Evolutionary conservation across 2,113 vertebrate species (phyloP).

Genomic region (Charina bottae): DNA sequence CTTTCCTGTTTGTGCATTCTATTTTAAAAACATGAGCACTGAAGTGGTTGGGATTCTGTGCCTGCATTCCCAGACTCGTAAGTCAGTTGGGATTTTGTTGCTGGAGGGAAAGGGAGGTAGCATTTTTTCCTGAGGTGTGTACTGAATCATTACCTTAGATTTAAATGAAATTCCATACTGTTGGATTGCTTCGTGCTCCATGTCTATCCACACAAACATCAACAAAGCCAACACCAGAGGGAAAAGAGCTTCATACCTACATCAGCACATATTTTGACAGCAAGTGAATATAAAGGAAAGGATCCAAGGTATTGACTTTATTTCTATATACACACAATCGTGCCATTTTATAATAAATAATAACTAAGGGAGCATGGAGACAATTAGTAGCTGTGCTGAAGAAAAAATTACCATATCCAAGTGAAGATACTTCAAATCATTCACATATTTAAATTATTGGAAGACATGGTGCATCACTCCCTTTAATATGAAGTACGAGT

Average conservation of each 20-base stretch:
- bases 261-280: constrained; percentile 24
- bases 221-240: constrained; percentile 86
- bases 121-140: background rate
- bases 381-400: background rate
- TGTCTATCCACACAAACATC: constrained; percentile 92
- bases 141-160: constrained; percentile 80
- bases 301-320: background rate
- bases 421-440: background rate
- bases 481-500: background rate
- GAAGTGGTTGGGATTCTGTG: background rate
- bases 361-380: background rate
- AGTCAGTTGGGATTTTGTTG: background rate
- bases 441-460: background rate
- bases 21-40: background rate
- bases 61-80: background rate
- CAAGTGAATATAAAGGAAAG: background rate
- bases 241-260: constrained; percentile 93
- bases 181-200: constrained; percentile 87
- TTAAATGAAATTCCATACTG: constrained; percentile 74
- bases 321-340: background rate
- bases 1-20: background rate
- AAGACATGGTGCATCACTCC: background rate
- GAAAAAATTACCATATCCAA: background rate
- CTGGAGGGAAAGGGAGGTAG: background rate
- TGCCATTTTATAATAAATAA: background rate